A percentile compares a stretch with the other conserved stretches of the same genome.
These are phyloP conservation scores for Acleris literana DNA, from an alignment of 2,888 invertebrate genomes.

Conservation along the genomic window DNA sequence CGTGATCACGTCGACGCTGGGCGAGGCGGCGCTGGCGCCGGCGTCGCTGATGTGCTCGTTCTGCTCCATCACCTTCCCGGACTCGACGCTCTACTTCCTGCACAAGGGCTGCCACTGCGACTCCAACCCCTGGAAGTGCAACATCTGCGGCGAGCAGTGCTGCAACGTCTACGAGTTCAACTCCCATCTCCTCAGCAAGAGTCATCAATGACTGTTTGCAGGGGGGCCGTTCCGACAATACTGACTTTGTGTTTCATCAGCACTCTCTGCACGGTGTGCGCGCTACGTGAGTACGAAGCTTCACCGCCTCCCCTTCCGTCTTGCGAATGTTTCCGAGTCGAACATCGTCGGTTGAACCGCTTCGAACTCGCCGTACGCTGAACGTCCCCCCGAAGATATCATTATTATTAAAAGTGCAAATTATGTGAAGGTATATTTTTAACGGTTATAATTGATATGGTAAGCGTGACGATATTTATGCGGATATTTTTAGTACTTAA, in stretches of 20 bases:
- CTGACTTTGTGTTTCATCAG: constrained; percentile 62
- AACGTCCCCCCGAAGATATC: constrained; percentile 81
- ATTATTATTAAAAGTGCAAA: constrained; percentile 74
- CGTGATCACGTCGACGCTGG: constrained; percentile 88
- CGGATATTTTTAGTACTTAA: constrained; percentile 78
- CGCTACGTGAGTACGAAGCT: constrained; percentile 71
- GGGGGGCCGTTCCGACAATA: constrained; percentile 75
- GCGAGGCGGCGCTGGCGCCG: constrained; percentile 83
- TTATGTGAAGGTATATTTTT: constrained; percentile 72
- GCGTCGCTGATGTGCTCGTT: constrained; percentile 91
- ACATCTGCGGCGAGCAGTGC: constrained; percentile 97
- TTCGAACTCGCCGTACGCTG: constrained; percentile 76
- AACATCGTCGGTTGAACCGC: constrained; percentile 59
- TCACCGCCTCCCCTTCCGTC: constrained; percentile 45
- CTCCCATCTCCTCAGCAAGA: constrained; percentile 96
- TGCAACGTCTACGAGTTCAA: constrained; percentile 98
- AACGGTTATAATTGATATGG: constrained; percentile 67
- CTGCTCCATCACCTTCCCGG: constrained; percentile 97
- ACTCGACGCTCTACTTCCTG: constrained; percentile 97
- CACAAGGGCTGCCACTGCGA: constrained; percentile 99
- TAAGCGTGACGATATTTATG: constrained; percentile 66
- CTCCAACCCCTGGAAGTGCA: constrained; percentile 98
- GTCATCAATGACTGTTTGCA: constrained; percentile 89
- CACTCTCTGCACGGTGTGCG: constrained; percentile 63
- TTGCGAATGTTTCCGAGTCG: neutral